Percentiles rank a stretch among this genome's conserved stretches.
phyloP scores from a whole-genome alignment of 1,140 invertebrate species.

The Sarcophaga peregrina region DNA sequence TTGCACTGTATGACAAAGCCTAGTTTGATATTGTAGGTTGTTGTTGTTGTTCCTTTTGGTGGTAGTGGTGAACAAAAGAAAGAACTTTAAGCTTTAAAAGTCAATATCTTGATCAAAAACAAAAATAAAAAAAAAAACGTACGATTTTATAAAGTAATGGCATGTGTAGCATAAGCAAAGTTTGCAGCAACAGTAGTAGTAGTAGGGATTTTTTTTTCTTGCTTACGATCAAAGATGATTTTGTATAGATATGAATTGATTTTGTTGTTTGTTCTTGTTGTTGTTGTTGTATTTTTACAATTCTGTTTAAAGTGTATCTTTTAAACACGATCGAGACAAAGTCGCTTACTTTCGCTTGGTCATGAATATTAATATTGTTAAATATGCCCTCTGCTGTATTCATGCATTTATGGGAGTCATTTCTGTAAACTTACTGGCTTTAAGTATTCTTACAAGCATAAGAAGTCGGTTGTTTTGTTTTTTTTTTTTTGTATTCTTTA shows the following conservation, averaged over 20 bases:
- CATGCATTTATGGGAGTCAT: conserved; percentile 14
- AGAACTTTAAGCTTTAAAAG: conserved; percentile 9
- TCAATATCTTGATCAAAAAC: neutral
- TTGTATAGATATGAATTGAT: no score
- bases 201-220: neutral
- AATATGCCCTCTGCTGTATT: neutral
- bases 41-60: neutral
- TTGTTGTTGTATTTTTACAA: neutral
- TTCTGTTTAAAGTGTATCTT: conserved; percentile 28
- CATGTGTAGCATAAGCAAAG: neutral
- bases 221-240: no score
- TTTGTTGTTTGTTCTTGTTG: no score
- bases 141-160: no score
- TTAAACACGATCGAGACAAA: conserved; percentile 41
- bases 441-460: no score
- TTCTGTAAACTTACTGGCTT: neutral
- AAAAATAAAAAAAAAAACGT: no score
- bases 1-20: no score
- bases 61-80: neutral
- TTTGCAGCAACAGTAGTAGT: neutral
- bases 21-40: neutral
- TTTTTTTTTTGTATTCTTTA: neutral
- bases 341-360: conserved; percentile 44
- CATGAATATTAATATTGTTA: conserved; percentile 43
- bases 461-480: neutral